Conservation (phyloP, 2,797 vertebrate genomes). For the Lepilemur septentrionalis region DNA sequence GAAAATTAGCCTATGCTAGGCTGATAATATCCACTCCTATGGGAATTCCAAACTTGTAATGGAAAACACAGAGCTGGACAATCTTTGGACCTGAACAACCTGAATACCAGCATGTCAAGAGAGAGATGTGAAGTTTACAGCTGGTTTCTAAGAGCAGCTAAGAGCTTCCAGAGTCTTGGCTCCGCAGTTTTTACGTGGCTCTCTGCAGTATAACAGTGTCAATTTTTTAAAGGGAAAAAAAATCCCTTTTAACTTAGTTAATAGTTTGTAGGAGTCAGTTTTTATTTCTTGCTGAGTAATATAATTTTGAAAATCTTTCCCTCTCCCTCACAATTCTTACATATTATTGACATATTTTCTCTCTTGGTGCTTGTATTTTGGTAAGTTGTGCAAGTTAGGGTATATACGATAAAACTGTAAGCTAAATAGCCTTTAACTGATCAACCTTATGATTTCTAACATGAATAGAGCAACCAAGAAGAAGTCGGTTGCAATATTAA, state of each 20-base stretch:
- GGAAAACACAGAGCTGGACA: not conserved
- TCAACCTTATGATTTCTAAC: not conserved
- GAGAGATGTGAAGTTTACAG: not conserved
- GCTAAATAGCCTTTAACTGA: not conserved
- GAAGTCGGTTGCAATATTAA: not conserved
- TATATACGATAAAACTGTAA: not conserved
- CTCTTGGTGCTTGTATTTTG: not conserved
- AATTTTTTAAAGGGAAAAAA: not conserved
- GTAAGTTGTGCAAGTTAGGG: not conserved
- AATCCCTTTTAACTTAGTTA: not conserved
- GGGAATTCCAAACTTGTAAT: not conserved
- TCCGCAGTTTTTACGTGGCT: not conserved
- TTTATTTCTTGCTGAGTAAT: not conserved
- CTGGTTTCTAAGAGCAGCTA: not conserved
- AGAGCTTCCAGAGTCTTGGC: not conserved
- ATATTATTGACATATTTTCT: not conserved
- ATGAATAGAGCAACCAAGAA: not conserved
- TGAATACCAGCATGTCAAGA: not conserved
- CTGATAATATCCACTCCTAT: not conserved
- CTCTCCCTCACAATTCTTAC: not conserved
- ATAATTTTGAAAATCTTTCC: not conserved
- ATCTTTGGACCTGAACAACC: not conserved
- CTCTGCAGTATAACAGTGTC: not conserved
- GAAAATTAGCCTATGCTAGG: not conserved
- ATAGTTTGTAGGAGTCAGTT: not conserved